Percentiles rank a stretch among this genome's conserved stretches.
Evolutionary conservation across 2,797 vertebrate genomes (phyloP).

Genomic region (Labroides dimidiatus): DNA sequence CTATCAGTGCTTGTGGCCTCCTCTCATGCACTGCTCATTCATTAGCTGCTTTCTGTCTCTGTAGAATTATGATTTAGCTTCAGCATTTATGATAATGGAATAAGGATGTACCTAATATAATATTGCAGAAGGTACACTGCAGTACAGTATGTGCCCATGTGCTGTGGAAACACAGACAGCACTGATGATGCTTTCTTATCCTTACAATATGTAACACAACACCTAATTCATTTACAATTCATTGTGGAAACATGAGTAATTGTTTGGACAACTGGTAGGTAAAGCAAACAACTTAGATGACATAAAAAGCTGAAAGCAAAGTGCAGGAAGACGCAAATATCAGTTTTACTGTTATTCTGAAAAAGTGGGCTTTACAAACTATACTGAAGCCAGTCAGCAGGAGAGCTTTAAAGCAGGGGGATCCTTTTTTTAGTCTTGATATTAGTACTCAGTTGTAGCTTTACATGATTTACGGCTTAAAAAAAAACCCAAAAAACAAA

Average conservation of each 20-base stretch:
- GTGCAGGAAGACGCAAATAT: no score
- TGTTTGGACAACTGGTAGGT: background rate
- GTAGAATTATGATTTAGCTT: conserved; percentile 37
- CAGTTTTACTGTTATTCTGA: no score
- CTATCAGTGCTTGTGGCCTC: conserved; percentile 13
- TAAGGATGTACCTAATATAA: conserved; percentile 47
- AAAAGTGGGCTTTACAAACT: no score
- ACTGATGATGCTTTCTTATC: background rate
- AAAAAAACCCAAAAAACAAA: no score
- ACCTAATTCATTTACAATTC: background rate
- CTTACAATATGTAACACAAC: background rate
- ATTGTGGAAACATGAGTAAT: background rate
- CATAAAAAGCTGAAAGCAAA: background rate
- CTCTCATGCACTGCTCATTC: conserved; percentile 16
- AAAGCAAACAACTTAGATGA: background rate
- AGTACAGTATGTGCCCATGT: background rate
- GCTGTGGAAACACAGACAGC: background rate
- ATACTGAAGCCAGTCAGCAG: no score
- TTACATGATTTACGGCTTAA: no score
- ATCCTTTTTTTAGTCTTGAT: no score
- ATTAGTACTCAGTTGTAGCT: no score
- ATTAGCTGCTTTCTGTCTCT: conserved; percentile 30
- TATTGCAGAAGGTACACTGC: conserved; percentile 7
- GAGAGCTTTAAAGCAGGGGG: no score
- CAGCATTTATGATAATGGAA: conserved; percentile 41